Evolutionary conservation across 2,888 invertebrate genomes (phyloP).

Genomic region (Cacoxenus indagator): DNA sequence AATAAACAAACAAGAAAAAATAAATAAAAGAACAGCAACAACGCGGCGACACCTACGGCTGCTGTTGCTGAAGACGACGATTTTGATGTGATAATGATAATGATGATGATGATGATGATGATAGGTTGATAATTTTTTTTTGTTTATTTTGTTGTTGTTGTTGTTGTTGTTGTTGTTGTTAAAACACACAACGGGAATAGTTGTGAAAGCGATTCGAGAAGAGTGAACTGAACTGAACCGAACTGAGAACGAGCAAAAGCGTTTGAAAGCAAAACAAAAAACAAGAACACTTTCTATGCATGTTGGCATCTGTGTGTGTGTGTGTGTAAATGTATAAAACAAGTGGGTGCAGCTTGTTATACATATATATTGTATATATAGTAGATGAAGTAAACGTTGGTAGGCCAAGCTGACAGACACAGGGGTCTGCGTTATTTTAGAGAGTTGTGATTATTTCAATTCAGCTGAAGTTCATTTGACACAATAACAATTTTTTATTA

Average conservation of each 20-base stretch:
- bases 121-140: neutral
- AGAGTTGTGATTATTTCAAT: no score
- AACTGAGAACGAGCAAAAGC: neutral
- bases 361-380: neutral
- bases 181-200: constrained; percentile 46
- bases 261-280: neutral
- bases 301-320: constrained; percentile 27
- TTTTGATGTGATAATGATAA: neutral
- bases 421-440: no score
- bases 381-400: no score
- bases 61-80: neutral
- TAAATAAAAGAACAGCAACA: neutral
- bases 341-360: constrained; percentile 3
- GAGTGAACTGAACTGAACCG: neutral
- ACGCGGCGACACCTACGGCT: constrained; percentile 8
- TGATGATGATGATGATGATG: neutral
- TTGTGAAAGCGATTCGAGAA: constrained; percentile 46
- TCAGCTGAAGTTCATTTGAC: no score
- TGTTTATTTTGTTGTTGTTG: neutral
- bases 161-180: neutral
- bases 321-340: constrained; percentile 24
- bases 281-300: constrained; percentile 27
- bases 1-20: constrained; percentile 21
- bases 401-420: no score
- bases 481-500: no score